Base-by-base conservation (phyloP, 2,888 invertebrate genomes). In the Pasiphila rectangulata region DNA sequence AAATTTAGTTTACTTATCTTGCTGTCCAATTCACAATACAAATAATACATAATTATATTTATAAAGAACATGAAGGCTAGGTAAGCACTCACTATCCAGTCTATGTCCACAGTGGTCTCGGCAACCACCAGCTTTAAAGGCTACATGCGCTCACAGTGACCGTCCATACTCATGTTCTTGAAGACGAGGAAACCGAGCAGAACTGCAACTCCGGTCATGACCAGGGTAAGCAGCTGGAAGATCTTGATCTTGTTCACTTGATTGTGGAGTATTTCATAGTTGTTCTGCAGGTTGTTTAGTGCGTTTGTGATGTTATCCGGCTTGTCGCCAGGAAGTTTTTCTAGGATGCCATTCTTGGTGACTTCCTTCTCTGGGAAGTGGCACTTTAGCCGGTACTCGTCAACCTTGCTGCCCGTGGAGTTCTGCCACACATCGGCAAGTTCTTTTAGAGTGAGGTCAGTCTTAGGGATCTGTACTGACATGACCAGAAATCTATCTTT, bases 401-500 rank as follows among this genome's bases (percentile, higher is more conserved):
- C 93, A 0, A 94, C 89, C 60, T 90, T 90, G 63, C 89, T 90
- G 4, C 88, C 84, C 0, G 90, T 87, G 0, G 90, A 90, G 5
- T 87, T 84, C 54, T 94, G 95, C 95, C 96, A 95, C 43, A 96
- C 78, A 5, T 94, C 94, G 0, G 91, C 72, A 4, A 96, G 75
- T 59, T 95, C 94, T 55, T 92, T 90, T 0, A 80, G 67, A 0
- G 91, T 83, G 30, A 91, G 61, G 51, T 91, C 91, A 0, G 84
- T 72, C 44, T 90, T 91, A 0, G 93, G 90, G 3, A 93, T 84
- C 23, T 93, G 91, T 57, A 95, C 92, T 21, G 94, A 94, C 94
- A 97, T 94, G 1, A 98, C 93, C 13, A 98, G 90, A 76, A 98
- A 98, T 76, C 96, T 94, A 72, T 98, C 97, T 69, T 93, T 93